phyloP scores from a whole-genome alignment of 2,888 invertebrate species.

The Apodemia zela region DNA sequence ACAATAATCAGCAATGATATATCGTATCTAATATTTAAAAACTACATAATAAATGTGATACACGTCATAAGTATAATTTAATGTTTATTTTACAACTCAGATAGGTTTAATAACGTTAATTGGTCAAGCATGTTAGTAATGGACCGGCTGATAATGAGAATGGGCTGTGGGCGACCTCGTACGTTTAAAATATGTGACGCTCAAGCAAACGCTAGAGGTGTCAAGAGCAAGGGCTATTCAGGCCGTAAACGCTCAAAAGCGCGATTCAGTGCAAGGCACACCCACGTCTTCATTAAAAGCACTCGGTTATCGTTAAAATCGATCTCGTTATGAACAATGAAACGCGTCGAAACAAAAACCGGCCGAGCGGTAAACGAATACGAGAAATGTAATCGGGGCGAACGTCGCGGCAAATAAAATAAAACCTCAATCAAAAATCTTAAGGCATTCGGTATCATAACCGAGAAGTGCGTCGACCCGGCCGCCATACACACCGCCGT shows the following conservation, averaged over 20 bases:
- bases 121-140: constrained; percentile 29
- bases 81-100: constrained; percentile 19
- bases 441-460: constrained; percentile 74
- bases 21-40: constrained; percentile 5
- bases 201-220: constrained; percentile 7
- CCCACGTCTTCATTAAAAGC: constrained; percentile 76
- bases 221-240: constrained; percentile 23
- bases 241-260: constrained; percentile 22
- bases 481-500: constrained; percentile 62
- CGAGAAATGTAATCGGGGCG: constrained; percentile 73
- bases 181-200: constrained; percentile 21
- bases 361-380: constrained; percentile 69
- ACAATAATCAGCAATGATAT: not conserved
- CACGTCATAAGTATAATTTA: constrained; percentile 17
- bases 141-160: constrained; percentile 21
- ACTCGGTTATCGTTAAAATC: constrained; percentile 67
- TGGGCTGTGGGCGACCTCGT: constrained; percentile 23
- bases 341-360: constrained; percentile 74
- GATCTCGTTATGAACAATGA: constrained; percentile 77
- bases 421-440: constrained; percentile 78
- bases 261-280: constrained; percentile 42
- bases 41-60: constrained; percentile 5
- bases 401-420: constrained; percentile 72
- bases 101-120: constrained; percentile 27
- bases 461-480: constrained; percentile 72